Conservation (phyloP, 2,797 vertebrate species). For the Zalophus californianus region DNA sequence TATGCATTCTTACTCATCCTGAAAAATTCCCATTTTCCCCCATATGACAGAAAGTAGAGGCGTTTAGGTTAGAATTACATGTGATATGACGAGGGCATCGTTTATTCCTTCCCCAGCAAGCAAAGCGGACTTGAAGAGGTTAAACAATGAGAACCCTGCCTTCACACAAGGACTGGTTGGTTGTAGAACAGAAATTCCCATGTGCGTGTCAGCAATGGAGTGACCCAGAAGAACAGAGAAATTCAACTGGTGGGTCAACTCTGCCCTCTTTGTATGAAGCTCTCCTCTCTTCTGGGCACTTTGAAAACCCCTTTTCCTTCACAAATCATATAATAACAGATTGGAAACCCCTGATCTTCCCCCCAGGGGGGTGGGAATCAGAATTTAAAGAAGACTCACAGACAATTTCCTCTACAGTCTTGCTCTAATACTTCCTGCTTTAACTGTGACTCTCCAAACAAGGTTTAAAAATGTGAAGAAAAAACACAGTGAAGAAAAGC, state of each 20-base stretch:
- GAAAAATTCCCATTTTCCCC: not conserved
- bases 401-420: not conserved
- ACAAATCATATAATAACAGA: conserved; percentile 52
- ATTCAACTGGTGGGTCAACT: not conserved
- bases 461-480: conserved; percentile 32
- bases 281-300: not conserved
- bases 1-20: not conserved
- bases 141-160: not conserved
- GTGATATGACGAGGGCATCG: not conserved
- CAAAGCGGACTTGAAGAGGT: not conserved
- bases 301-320: not conserved
- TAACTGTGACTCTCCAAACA: conserved; percentile 56
- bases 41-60: not conserved
- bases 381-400: conserved; percentile 10
- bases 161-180: rapidly evolving
- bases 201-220: rapidly evolving
- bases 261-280: not conserved
- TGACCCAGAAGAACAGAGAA: not conserved
- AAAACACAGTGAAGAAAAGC: not conserved
- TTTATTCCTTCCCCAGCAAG: not conserved
- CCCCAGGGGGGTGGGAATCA: not conserved
- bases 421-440: not conserved
- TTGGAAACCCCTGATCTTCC: conserved; percentile 48
- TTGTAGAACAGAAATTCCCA: not conserved
- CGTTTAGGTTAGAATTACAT: not conserved